Percentiles rank a stretch among this genome's conserved stretches.
These are phyloP conservation scores for Galendromus occidentalis DNA, from an alignment of 1,140 invertebrate genomes.

Conservation along the genomic window DNA sequence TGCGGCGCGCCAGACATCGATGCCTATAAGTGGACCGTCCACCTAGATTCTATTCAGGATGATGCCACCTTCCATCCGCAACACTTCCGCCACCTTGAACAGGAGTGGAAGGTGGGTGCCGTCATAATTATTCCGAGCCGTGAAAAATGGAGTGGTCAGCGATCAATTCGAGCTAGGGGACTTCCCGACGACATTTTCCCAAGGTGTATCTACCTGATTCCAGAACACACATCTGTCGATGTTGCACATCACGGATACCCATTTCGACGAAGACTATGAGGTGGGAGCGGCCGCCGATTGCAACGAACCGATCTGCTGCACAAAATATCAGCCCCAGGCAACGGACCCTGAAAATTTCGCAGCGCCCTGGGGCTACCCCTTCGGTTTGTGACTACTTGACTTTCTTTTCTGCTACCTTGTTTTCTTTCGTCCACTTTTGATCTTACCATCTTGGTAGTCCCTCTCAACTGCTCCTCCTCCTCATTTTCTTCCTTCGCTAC, in stretches of 20 bases:
- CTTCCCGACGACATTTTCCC: too few relatives aligned
- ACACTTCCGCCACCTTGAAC: neutral
- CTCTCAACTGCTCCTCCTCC: neutral
- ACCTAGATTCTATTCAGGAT: neutral
- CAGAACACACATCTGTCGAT: slow-evolving; percentile 4
- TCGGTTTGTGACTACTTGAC: slow-evolving; percentile 23
- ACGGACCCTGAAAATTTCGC: slow-evolving; percentile 48
- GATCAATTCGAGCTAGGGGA: too few relatives aligned
- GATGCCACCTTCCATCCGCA: neutral
- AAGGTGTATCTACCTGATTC: too few relatives aligned
- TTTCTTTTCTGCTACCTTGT: too few relatives aligned
- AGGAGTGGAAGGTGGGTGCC: neutral
- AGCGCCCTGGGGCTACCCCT: slow-evolving; percentile 79
- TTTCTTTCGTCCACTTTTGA: neutral
- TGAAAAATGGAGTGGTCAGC: too few relatives aligned
- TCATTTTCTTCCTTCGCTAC: neutral
- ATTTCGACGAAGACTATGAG: slow-evolving; percentile 75
- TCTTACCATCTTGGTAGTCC: neutral
- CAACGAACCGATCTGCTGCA: slow-evolving; percentile 68
- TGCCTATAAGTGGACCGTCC: neutral
- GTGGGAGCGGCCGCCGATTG: slow-evolving; percentile 75
- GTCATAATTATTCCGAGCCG: neutral
- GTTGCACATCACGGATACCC: slow-evolving; percentile 55
- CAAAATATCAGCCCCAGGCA: slow-evolving; percentile 34
- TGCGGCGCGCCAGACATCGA: neutral